Percentiles rank a stretch among this genome's conserved stretches.
Conservation (phyloP, 2,797 vertebrate genomes). For the Centroberyx gerrardi region DNA sequence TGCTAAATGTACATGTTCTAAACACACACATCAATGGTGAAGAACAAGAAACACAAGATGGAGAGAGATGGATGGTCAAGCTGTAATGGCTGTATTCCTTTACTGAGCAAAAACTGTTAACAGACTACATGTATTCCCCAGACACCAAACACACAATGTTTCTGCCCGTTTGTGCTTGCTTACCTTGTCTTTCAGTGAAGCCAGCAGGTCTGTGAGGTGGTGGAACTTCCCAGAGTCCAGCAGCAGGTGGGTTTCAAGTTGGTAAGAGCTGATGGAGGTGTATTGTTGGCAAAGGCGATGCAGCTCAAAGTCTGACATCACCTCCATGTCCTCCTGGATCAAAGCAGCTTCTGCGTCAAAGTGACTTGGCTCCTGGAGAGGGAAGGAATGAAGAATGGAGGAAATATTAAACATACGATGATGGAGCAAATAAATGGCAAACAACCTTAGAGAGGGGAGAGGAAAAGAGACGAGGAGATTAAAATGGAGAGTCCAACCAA, state of each 20-base stretch:
- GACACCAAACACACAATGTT: not conserved
- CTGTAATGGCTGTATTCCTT: not conserved
- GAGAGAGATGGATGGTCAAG: not conserved
- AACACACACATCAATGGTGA: too few species aligned
- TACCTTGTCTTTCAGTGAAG: slow-evolving; percentile 90
- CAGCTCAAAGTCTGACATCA: slow-evolving; percentile 98
- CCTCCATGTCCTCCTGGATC: slow-evolving; percentile 98
- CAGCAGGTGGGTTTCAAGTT: slow-evolving; percentile 88
- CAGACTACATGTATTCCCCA: not conserved
- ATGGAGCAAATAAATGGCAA: not conserved
- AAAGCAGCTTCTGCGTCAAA: slow-evolving; percentile 91
- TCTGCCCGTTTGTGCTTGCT: slow-evolving; percentile 46
- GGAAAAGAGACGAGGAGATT: slow-evolving; percentile 7
- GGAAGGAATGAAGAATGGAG: not conserved
- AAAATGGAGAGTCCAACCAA: too few species aligned
- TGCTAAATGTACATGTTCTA: not conserved
- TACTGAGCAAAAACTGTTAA: not conserved
- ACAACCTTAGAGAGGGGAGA: not conserved
- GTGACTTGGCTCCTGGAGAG: slow-evolving; percentile 93
- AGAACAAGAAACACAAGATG: not conserved
- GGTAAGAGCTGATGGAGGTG: slow-evolving; percentile 87
- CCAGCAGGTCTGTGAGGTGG: slow-evolving; percentile 87
- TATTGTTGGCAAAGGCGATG: slow-evolving; percentile 94
- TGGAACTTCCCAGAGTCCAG: slow-evolving; percentile 97
- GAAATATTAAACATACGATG: not conserved